Evolutionary conservation across 2,113 vertebrate genomes (phyloP).

Genomic region (Crotalus tigris): DNA sequence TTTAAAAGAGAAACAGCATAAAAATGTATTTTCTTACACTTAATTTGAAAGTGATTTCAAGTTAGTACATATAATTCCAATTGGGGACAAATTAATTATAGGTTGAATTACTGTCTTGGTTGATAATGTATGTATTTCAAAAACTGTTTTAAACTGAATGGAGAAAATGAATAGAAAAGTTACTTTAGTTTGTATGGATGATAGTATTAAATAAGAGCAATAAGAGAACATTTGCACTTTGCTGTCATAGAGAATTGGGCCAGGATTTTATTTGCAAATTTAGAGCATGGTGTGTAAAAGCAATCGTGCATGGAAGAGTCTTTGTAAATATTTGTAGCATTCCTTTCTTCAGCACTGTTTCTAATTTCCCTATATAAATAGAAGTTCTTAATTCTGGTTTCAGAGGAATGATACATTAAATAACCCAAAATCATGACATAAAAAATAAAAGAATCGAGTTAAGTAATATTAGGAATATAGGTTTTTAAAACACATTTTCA

Average conservation of each 20-base stretch:
- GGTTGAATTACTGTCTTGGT: background rate
- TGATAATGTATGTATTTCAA: background rate
- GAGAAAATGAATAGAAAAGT: background rate
- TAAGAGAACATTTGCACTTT: background rate
- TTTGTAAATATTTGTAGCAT: background rate
- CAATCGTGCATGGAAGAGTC: background rate
- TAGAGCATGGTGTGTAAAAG: background rate
- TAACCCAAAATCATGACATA: background rate
- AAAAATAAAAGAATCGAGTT: background rate
- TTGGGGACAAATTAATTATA: background rate
- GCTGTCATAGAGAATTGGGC: background rate
- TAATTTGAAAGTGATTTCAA: conserved; percentile 1
- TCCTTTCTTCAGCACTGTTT: background rate
- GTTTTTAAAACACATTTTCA: background rate
- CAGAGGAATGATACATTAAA: background rate
- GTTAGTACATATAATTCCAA: background rate
- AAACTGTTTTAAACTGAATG: background rate
- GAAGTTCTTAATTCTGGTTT: background rate
- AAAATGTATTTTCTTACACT: background rate
- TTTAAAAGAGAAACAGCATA: background rate
- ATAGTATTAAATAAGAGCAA: background rate
- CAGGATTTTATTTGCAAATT: background rate
- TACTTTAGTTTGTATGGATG: background rate
- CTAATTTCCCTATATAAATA: background rate
- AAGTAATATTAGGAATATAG: background rate